Percentiles rank a stretch among this genome's conserved stretches.
These are phyloP conservation scores for Crotalus horridus DNA, from an alignment of 2,113 vertebrate species.

Conservation along the genomic window DNA sequence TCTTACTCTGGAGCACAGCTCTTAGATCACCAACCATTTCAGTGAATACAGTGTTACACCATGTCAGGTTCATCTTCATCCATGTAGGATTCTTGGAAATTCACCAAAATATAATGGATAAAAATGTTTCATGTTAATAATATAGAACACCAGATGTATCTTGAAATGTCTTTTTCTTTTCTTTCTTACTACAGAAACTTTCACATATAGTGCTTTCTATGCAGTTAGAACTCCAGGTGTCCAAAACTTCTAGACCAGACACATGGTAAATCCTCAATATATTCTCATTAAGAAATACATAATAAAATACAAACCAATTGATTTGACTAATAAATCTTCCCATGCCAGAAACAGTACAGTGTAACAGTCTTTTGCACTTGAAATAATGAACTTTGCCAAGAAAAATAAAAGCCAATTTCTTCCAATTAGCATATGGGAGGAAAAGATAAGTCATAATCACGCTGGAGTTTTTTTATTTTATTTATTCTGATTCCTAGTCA, in stretches of 20 bases:
- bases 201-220: neutral
- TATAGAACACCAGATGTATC: neutral
- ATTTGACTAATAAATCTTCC: neutral
- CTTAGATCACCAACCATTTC: neutral
- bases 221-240: neutral
- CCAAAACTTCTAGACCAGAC: neutral
- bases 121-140: neutral
- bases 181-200: neutral
- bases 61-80: neutral
- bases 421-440: neutral
- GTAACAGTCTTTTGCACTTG: neutral
- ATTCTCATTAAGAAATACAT: neutral
- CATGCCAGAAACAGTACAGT: neutral
- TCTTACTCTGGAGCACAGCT: neutral
- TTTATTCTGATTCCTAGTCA: slow-evolving; percentile 24
- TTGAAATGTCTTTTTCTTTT: neutral
- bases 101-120: neutral
- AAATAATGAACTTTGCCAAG: neutral
- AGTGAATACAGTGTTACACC: neutral
- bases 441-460: neutral
- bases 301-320: neutral
- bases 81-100: neutral
- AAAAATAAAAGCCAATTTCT: slow-evolving; percentile 3
- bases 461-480: slow-evolving; percentile 22
- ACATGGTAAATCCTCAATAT: neutral